phyloP scores from a whole-genome alignment of 2,113 vertebrate genomes.

The Anhinga anhinga region DNA sequence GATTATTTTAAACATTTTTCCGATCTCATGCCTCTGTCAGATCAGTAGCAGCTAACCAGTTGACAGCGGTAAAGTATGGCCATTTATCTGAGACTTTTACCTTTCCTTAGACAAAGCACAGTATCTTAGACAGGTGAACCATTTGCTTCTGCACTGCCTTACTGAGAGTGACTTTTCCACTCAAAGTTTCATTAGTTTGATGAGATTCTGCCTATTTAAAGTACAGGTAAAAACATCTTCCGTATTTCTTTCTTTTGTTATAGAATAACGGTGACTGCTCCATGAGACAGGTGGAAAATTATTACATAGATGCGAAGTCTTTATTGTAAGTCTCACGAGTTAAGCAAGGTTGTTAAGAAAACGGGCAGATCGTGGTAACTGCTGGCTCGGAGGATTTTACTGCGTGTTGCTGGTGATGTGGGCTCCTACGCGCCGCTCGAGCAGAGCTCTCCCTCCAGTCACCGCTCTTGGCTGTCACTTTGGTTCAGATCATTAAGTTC shows the following conservation, averaged over 20 bases:
- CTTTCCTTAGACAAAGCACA: not conserved
- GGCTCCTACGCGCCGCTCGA: not conserved
- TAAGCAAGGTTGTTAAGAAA: not conserved
- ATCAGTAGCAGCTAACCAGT: not conserved
- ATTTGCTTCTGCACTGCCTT: not conserved
- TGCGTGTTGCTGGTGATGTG: not conserved
- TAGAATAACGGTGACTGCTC: not conserved
- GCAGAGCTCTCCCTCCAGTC: not conserved
- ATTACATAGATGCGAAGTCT: not conserved
- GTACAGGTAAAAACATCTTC: not conserved
- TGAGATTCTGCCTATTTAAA: not conserved
- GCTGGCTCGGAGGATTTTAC: not conserved
- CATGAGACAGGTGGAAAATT: not conserved
- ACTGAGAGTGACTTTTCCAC: not conserved
- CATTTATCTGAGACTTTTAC: not conserved
- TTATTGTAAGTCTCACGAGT: not conserved
- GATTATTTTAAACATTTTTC: not conserved
- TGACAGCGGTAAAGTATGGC: not conserved
- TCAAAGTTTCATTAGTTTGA: not conserved
- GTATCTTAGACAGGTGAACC: not conserved
- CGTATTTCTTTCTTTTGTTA: not conserved
- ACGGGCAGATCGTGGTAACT: not conserved
- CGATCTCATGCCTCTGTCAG: not conserved
- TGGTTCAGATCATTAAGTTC: accelerated
- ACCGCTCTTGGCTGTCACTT: not conserved